These are phyloP conservation scores for Fringilla coelebs DNA, from an alignment of 2,797 vertebrate species.

Conservation along the genomic window DNA sequence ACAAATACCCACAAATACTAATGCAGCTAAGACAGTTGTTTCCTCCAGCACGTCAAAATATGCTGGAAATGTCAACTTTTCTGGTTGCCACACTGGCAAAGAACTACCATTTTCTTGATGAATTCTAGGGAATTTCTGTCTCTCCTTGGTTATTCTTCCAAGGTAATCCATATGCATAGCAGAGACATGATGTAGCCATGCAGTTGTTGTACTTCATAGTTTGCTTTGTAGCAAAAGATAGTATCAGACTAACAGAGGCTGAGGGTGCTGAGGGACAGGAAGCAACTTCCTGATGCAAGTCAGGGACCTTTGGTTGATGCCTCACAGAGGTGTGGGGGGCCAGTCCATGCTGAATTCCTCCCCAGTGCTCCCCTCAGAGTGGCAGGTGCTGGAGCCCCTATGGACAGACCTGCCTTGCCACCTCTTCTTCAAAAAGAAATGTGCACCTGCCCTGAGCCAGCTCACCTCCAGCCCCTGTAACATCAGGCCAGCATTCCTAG, in stretches of 20 bases:
- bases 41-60: not conserved
- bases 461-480: not conserved
- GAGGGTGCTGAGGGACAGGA: not conserved
- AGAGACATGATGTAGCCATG: not conserved
- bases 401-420: not conserved
- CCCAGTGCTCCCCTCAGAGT: accelerated
- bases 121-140: not conserved
- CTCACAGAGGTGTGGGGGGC: accelerated
- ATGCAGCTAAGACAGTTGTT: not conserved
- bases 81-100: not conserved
- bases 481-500: accelerated
- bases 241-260: not conserved
- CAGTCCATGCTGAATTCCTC: not conserved
- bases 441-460: not conserved
- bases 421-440: not conserved
- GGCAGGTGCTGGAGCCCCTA: not conserved
- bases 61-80: not conserved
- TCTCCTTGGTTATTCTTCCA: not conserved
- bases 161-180: accelerated
- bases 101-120: not conserved
- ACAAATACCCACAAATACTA: not conserved
- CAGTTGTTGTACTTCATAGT: not conserved
- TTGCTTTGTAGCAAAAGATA: not conserved
- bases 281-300: not conserved
- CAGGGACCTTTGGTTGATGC: not conserved